Percentiles rank a stretch among this genome's conserved stretches.
These are phyloP conservation scores for Nixonia krombeini DNA, from an alignment of 1,140 invertebrate species.

Conservation along the genomic window DNA sequence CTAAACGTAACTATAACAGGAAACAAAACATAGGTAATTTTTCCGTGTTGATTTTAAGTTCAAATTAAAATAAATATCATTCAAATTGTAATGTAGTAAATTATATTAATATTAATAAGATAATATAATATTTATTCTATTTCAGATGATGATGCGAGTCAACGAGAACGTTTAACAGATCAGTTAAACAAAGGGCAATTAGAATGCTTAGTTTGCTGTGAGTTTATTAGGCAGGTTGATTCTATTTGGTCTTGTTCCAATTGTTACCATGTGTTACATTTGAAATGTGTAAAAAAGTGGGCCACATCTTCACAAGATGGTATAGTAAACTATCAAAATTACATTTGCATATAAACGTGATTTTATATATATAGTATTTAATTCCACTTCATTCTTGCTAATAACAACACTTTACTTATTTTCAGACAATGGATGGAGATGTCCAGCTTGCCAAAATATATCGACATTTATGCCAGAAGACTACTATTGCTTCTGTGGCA, in stretches of 20 bases:
- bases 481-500: conserved; percentile 90
- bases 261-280: conserved; percentile 93
- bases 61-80: too few species aligned
- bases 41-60: too few species aligned
- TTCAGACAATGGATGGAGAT: conserved; percentile 87
- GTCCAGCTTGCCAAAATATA: conserved; percentile 90
- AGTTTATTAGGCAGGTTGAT: conserved; percentile 82
- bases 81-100: too few species aligned
- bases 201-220: conserved; percentile 96
- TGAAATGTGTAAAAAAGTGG: conserved; percentile 93
- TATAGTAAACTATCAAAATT: conserved; percentile 58
- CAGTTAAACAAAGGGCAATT: conserved; percentile 83
- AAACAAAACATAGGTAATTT: too few species aligned
- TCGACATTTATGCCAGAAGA: conserved; percentile 77
- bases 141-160: conserved; percentile 76
- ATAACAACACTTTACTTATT: conserved; percentile 17
- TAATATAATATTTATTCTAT: too few species aligned
- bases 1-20: conserved; percentile 46
- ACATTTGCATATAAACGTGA: too few species aligned
- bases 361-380: too few species aligned
- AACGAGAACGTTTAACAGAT: conserved; percentile 85
- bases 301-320: conserved; percentile 84
- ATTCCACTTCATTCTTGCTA: too few species aligned
- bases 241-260: conserved; percentile 91
- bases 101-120: too few species aligned